phyloP scores from a whole-genome alignment of 2,888 invertebrate genomes.

The Synergus umbraculus region DNA sequence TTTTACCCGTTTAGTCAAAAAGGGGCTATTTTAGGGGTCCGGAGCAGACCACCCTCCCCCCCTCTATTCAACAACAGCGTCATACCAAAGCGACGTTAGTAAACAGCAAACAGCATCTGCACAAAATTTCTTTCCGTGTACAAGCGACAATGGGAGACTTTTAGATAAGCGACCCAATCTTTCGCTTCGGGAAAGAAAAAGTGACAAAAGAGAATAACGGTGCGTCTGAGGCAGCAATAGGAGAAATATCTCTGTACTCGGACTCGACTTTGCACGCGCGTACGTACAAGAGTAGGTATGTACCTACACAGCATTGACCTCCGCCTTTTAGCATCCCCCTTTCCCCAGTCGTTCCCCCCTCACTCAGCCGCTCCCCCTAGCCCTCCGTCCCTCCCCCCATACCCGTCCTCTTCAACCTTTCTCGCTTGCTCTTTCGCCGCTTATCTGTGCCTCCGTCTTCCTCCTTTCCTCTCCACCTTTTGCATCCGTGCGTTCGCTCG shows the following conservation, averaged over 20 bases:
- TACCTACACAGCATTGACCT: constrained; percentile 42
- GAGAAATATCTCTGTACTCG: constrained; percentile 24
- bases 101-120: too few species aligned
- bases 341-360: neutral
- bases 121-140: too few species aligned
- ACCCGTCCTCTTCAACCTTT: neutral
- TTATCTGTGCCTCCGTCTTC: constrained; percentile 35
- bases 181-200: neutral
- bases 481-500: constrained; percentile 27
- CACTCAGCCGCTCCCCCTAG: neutral
- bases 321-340: constrained; percentile 40
- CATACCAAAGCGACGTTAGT: too few species aligned
- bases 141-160: neutral
- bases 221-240: constrained; percentile 5
- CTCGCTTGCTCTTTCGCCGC: neutral
- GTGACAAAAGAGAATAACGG: constrained; percentile 36
- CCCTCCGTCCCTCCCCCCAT: neutral
- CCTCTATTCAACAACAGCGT: too few species aligned
- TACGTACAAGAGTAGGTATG: constrained; percentile 38
- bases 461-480: constrained; percentile 43
- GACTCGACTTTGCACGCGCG: constrained; percentile 35
- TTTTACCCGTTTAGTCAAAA: too few species aligned
- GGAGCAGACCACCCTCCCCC: too few species aligned
- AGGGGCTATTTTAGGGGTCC: too few species aligned
- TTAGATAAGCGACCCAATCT: neutral